Evolutionary conservation across 2,888 invertebrate genomes (phyloP).

Genomic region (Ectemnius continuus): DNA sequence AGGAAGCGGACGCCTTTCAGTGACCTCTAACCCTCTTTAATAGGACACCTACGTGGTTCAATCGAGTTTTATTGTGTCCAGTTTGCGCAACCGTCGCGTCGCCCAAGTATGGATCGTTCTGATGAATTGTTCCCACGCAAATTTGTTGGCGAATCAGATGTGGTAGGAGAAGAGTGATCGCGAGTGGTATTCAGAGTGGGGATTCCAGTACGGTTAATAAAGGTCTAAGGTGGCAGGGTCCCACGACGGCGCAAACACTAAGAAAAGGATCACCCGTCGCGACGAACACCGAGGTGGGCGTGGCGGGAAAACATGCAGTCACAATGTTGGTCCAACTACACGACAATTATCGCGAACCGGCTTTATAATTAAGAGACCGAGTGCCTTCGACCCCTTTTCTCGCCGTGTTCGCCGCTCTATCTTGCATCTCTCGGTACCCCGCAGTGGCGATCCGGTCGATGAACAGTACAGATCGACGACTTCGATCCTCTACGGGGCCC

Average conservation of each 20-base stretch:
- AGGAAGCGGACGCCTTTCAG: constrained; percentile 6
- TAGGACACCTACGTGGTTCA: not conserved
- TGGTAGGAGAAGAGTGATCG: too few relatives aligned
- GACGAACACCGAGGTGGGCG: constrained; percentile 73
- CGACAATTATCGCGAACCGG: constrained; percentile 77
- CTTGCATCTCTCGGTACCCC: constrained; percentile 54
- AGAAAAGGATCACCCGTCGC: constrained; percentile 71
- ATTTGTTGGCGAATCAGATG: too few relatives aligned
- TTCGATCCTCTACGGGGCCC: constrained; percentile 9
- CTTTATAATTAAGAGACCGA: constrained; percentile 75
- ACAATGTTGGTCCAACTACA: constrained; percentile 78
- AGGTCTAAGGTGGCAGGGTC: constrained; percentile 45
- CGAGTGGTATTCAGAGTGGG: too few relatives aligned
- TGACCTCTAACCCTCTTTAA: constrained; percentile 30
- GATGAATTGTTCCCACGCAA: too few relatives aligned
- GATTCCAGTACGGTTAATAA: constrained; percentile 34
- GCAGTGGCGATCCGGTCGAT: constrained; percentile 55
- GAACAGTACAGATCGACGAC: constrained; percentile 9
- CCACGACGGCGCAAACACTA: constrained; percentile 65
- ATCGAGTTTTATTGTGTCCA: too few relatives aligned
- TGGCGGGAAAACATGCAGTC: constrained; percentile 76
- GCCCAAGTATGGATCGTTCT: too few relatives aligned
- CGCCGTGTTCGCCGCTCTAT: constrained; percentile 37
- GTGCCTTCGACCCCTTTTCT: constrained; percentile 25
- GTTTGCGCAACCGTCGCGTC: too few relatives aligned